Evolutionary conservation across 2,113 vertebrate species (phyloP).

Genomic region (Callipepla squamata): DNA sequence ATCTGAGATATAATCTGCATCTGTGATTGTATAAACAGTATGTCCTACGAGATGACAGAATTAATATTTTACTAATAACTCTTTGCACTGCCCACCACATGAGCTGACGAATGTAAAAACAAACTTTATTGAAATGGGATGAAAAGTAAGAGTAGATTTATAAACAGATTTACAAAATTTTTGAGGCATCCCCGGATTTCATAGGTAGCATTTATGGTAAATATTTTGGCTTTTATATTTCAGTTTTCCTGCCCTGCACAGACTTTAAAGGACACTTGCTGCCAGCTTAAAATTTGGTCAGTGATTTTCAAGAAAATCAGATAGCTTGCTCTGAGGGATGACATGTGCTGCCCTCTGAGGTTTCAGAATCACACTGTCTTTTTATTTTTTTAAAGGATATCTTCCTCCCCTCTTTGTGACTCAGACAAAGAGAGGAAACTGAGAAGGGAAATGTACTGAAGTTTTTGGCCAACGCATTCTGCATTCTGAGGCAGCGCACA

Average conservation of each 20-base stretch:
- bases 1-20: conserved; percentile 42
- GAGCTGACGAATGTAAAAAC: neutral
- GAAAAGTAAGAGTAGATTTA: neutral
- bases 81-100: neutral
- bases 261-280: neutral
- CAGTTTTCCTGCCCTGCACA: neutral
- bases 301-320: neutral
- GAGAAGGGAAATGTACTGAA: neutral
- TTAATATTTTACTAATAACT: conserved; percentile 47
- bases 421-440: neutral
- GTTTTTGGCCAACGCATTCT: neutral
- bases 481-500: neutral
- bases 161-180: neutral
- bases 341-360: neutral
- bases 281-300: neutral
- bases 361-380: neutral
- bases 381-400: neutral
- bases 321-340: neutral
- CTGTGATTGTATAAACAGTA: conserved; percentile 43
- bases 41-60: neutral
- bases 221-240: neutral
- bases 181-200: neutral
- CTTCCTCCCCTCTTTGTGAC: neutral
- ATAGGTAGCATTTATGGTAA: neutral
- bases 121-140: neutral